Percentiles rank a stretch among this genome's conserved stretches.
Conservation (phyloP, 2,797 vertebrate species). For the Merluccius polli region DNA sequence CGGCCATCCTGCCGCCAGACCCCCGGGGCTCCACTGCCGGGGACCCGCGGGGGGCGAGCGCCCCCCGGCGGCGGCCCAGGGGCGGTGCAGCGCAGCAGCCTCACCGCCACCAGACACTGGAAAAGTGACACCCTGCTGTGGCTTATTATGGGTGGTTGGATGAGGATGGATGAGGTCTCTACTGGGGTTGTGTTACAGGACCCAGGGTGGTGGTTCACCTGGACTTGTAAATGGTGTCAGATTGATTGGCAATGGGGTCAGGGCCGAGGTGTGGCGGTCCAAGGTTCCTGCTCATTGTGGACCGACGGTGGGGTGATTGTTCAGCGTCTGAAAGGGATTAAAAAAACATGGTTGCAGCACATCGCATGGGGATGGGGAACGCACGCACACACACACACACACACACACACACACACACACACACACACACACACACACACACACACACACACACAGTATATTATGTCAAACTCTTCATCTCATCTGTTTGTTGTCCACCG, state of each 20-base stretch:
- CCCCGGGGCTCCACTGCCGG: conserved; percentile 24
- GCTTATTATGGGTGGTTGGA: background rate
- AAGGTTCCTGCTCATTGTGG: background rate
- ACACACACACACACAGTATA: background rate
- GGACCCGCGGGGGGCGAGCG: conserved; percentile 49
- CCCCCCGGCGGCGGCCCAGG: conserved; percentile 62
- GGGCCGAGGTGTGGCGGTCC: background rate
- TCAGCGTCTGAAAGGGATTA: background rate
- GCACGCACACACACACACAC: background rate
- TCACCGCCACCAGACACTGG: too few species aligned
- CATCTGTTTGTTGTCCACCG: background rate
- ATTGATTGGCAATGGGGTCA: background rate
- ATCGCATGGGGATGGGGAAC: too few species aligned
- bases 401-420: conserved; percentile 5
- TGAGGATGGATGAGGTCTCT: too few species aligned
- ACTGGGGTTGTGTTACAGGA: background rate
- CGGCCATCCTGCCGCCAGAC: conserved; percentile 73
- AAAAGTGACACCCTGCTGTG: background rate
- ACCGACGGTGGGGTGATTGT: too few species aligned
- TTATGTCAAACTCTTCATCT: background rate
- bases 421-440: background rate
- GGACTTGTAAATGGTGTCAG: too few species aligned
- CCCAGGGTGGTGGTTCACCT: too few species aligned
- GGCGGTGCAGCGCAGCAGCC: conserved; percentile 19
- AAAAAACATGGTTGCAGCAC: background rate